phyloP scores from a whole-genome alignment of 2,797 vertebrate genomes.

The Lemur catta region DNA sequence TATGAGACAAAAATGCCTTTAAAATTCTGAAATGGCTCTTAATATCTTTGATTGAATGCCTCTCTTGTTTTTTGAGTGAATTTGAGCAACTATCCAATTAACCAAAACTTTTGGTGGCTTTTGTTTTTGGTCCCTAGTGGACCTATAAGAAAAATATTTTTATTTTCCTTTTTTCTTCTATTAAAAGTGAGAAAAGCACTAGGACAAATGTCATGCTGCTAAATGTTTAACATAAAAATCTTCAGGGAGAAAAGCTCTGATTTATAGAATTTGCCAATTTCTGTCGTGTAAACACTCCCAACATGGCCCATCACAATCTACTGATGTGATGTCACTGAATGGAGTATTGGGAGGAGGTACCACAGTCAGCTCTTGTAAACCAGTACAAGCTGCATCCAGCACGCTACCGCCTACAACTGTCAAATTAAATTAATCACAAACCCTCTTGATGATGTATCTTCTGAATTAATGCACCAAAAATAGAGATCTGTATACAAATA shows the following conservation, averaged over 20 bases:
- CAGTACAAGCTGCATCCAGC: neutral
- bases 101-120: neutral
- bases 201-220: neutral
- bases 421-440: neutral
- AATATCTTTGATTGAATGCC: neutral
- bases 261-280: neutral
- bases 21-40: slow-evolving; percentile 2
- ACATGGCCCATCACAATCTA: neutral
- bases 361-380: accelerated
- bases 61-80: neutral
- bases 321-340: neutral
- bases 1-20: neutral
- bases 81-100: neutral
- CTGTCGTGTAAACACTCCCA: neutral
- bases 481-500: neutral
- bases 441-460: neutral
- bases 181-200: neutral
- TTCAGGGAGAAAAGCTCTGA: neutral
- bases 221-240: neutral
- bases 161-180: neutral
- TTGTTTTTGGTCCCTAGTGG: neutral
- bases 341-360: neutral
- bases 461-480: neutral
- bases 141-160: neutral
- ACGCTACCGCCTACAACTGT: neutral